Percentiles rank a stretch among this genome's conserved stretches.
Conservation (phyloP, 2,888 invertebrate genomes). For the Caenorhabditis becei region DNA sequence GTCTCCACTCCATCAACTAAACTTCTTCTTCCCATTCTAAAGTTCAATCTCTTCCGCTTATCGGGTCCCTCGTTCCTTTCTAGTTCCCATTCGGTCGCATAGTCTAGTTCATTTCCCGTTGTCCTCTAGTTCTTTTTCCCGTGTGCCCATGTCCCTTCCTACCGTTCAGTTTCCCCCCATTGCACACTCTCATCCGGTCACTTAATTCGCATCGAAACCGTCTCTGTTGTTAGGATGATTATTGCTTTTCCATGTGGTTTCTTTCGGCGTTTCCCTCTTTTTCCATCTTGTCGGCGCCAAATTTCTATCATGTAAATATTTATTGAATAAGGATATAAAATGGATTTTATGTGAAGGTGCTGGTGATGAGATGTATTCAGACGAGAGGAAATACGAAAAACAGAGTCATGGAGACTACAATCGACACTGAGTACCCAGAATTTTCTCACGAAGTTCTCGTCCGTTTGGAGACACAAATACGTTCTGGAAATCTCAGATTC, state of each 20-base stretch:
- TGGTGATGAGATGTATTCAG: constrained; percentile 2
- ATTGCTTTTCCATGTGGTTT: constrained; percentile 26
- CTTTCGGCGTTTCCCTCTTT: not conserved
- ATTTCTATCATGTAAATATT: constrained; percentile 48
- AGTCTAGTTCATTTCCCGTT: constrained; percentile 10
- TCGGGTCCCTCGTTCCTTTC: constrained; percentile 36
- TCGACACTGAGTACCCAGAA: constrained; percentile 57
- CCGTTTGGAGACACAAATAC: constrained; percentile 64
- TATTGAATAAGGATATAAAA: constrained; percentile 42
- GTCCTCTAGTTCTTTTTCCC: constrained; percentile 18
- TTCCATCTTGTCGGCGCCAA: not conserved
- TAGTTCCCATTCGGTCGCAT: constrained; percentile 25
- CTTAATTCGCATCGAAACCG: not conserved
- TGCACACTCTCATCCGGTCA: constrained; percentile 4
- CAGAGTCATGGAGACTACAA: constrained; percentile 17
- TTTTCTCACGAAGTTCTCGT: constrained; percentile 61
- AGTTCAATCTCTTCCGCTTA: constrained; percentile 53
- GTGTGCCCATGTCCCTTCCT: constrained; percentile 21
- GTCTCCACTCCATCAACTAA: constrained; percentile 59
- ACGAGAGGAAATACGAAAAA: not conserved
- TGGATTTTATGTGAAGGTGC: constrained; percentile 17
- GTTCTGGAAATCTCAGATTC: constrained; percentile 55
- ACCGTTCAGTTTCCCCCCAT: constrained; percentile 20
- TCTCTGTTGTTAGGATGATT: constrained; percentile 44
- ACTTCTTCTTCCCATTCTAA: constrained; percentile 13